Base-by-base conservation (phyloP, 2,888 invertebrate species). In the Apodemia hepburni region DNA sequence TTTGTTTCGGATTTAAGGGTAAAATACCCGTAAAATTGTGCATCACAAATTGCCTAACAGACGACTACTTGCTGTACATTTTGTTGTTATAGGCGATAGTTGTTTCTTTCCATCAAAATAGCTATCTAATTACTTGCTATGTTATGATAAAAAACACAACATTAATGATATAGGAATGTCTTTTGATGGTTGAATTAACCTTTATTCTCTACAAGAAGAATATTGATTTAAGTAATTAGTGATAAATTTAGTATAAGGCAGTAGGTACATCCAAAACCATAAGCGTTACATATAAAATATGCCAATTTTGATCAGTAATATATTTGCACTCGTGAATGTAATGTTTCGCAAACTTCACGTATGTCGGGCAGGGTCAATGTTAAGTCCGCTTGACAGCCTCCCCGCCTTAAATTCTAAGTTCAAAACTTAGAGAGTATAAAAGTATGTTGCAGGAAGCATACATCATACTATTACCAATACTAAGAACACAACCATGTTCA, bases 341-440 rank as follows among this genome's bases (percentile, higher is more conserved):
- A 27, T 29, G 8, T 57, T 57, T 57, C 57, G 57, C 29, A 57
- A 57, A n/a, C 27, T 15, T 2, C 27, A n/a, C 57, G 29, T 15
- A 57, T 29, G 29, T 57, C 57, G 64, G 54, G 58, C 64, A 66
- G 22, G 64, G 64, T 66, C 61, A 66, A 59, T 61, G 59, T 64
- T 63, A 60, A 63, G 33, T 42, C 45, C 18, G 58, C 58, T 51
- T 57, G 58, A 45, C 60, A 58, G 45, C 45, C 49, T 64, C 66
- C 62, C 66, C 60, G 59, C 60, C 33, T 11, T 29, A 60, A 18
- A 51, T 45, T 33, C 42, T 49, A 59, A 35, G 42, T 42, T 64
- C 22, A 38, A 60, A 64, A 29, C 57, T 57, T 29, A 57, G 57
- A n/a, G 8, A 54, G 15, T 57, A 57, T 57, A 57, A 57, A 29